Conservation (phyloP, 2,797 vertebrate species). For the Synaphobranchus kaupii region DNA sequence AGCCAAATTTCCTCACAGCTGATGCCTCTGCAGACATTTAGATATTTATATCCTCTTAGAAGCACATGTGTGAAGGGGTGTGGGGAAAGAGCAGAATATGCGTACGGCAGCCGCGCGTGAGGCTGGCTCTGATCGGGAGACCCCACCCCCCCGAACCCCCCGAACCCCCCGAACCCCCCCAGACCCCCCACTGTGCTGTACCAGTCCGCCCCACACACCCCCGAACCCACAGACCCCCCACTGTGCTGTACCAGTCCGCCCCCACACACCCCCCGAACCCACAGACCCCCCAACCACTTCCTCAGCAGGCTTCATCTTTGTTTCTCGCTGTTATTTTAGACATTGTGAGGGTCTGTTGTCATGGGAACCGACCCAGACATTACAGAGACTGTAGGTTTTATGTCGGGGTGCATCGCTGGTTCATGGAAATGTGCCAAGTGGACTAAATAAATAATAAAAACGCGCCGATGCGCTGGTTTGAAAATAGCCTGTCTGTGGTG, state of each 20-base stretch:
- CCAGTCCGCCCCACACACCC: no score
- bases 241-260: no score
- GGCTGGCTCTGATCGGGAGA: no score
- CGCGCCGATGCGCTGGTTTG: neutral
- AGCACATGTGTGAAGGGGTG: no score
- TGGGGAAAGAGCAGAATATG: neutral
- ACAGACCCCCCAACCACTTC: neutral
- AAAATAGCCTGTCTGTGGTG: neutral
- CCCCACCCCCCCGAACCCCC: no score
- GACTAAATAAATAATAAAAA: neutral
- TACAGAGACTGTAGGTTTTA: neutral
- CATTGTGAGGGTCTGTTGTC: conserved; percentile 25
- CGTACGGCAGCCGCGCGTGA: neutral
- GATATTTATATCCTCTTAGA: no score
- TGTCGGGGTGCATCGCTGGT: conserved; percentile 31
- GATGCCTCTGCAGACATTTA: neutral
- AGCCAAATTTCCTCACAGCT: neutral
- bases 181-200: no score
- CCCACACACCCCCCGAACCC: no score
- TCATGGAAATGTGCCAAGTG: conserved; percentile 30
- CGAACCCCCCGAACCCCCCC: no score
- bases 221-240: no score
- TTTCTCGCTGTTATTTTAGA: conserved; percentile 19
- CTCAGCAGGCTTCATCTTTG: conserved; percentile 1
- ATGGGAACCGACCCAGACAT: conserved; percentile 24